Percentiles rank a stretch among this genome's conserved stretches.
Conservation (phyloP, 1,140 invertebrate species). For the Latrodectus geometricus region DNA sequence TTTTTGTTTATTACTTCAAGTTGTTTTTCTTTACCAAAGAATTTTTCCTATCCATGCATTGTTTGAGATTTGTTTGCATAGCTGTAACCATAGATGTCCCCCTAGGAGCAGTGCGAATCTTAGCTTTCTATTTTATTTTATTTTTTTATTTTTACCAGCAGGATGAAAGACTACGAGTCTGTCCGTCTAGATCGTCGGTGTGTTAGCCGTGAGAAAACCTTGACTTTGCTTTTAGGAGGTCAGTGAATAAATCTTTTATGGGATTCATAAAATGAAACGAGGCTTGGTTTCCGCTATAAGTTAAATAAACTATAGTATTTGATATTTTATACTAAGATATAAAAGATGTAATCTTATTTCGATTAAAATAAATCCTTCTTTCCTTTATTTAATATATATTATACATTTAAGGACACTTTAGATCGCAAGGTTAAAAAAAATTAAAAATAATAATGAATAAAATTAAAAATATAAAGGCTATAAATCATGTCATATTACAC, state of each 20-base stretch:
- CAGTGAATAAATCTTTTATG: constrained; percentile 9
- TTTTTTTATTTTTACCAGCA: neutral
- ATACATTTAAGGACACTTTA: too few relatives aligned
- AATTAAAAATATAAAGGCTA: too few relatives aligned
- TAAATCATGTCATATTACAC: too few relatives aligned
- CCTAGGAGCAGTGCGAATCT: constrained; percentile 5
- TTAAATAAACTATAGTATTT: too few relatives aligned
- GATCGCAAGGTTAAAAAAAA: too few relatives aligned
- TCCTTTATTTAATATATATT: too few relatives aligned
- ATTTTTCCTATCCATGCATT: constrained; percentile 17
- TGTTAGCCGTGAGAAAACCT: constrained; percentile 47
- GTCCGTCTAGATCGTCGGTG: constrained; percentile 7
- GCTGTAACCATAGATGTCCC: constrained; percentile 32
- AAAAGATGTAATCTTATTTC: too few relatives aligned
- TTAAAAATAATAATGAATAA: too few relatives aligned
- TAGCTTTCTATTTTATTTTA: neutral
- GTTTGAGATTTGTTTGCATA: constrained; percentile 51
- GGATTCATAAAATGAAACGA: neutral
- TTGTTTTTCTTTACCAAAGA: constrained; percentile 20
- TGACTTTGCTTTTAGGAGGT: constrained; percentile 34
- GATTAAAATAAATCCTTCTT: too few relatives aligned
- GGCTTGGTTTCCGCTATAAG: constrained; percentile 7
- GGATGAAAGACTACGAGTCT: constrained; percentile 21
- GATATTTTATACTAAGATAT: too few relatives aligned
- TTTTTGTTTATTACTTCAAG: neutral